Evolutionary conservation across 2,113 vertebrate genomes (phyloP).

Genomic region (Bufo gargarizans): DNA sequence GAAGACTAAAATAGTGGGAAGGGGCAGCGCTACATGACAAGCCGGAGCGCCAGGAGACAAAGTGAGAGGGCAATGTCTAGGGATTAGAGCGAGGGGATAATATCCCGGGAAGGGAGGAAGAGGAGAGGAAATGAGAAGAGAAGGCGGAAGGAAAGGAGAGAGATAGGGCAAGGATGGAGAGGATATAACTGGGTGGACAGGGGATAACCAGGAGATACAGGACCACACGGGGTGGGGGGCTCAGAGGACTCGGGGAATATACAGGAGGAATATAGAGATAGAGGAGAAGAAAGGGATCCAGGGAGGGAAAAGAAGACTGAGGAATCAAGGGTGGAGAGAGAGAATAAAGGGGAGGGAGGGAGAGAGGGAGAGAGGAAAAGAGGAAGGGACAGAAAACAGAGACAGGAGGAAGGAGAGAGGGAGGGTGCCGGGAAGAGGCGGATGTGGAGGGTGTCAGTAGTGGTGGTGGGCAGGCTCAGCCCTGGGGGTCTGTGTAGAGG

Average conservation of each 20-base stretch:
- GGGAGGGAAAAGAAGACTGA: conserved; percentile 35
- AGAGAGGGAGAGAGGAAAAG: conserved; percentile 37
- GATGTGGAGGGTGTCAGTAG: conserved; percentile 54
- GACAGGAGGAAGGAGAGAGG: conserved; percentile 52
- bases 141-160: neutral
- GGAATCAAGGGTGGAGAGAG: conserved; percentile 51
- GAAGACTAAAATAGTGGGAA: conserved; percentile 25
- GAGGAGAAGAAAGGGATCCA: neutral
- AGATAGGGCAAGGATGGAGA: conserved; percentile 5
- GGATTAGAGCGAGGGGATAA: neutral
- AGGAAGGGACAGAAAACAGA: conserved; percentile 45
- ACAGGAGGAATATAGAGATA: neutral
- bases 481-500: conserved; percentile 56
- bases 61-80: neutral
- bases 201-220: neutral
- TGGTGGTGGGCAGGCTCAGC: conserved; percentile 54
- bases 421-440: conserved; percentile 57
- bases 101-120: neutral
- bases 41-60: neutral
- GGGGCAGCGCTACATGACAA: conserved; percentile 32
- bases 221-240: neutral
- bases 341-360: conserved; percentile 51
- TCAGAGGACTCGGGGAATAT: neutral
- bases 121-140: neutral
- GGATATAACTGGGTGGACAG: neutral